Conservation (phyloP, 2,113 vertebrate genomes). For the Protobothrops flavoviridis region DNA sequence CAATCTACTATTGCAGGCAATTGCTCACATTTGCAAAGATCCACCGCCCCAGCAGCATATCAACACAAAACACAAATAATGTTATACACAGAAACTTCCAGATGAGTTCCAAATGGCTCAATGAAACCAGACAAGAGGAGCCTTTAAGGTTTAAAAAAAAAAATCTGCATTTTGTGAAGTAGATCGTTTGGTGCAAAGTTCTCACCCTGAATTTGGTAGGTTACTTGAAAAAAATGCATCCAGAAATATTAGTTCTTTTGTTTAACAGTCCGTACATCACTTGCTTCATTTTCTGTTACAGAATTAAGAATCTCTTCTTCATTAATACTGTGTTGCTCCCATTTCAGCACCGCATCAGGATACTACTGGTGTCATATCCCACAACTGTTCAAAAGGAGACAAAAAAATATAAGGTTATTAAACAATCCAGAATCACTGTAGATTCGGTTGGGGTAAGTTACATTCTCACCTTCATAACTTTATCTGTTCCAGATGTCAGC, state of each 20-base stretch:
- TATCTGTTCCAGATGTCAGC: conserved; percentile 92
- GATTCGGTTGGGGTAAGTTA: background rate
- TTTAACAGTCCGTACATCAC: background rate
- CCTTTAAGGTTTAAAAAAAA: conserved; percentile 69
- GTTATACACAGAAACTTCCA: conserved; percentile 48
- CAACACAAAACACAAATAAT: conserved; percentile 57
- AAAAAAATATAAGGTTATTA: background rate
- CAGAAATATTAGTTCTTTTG: conserved; percentile 40
- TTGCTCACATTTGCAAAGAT: background rate
- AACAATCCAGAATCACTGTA: background rate
- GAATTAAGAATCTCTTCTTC: conserved; percentile 46
- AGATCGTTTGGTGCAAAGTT: conserved; percentile 58
- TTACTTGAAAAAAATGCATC: conserved; percentile 13
- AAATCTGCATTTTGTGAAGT: conserved; percentile 65
- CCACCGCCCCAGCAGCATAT: conserved; percentile 55
- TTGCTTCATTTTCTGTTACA: conserved; percentile 48
- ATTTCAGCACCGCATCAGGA: conserved; percentile 72
- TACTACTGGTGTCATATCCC: conserved; percentile 97
- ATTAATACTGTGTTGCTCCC: conserved; percentile 37
- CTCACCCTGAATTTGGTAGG: conserved; percentile 38
- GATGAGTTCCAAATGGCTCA: conserved; percentile 54
- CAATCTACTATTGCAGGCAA: background rate
- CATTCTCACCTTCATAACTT: conserved; percentile 86
- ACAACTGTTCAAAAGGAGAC: conserved; percentile 77
- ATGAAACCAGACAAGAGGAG: conserved; percentile 63